phyloP scores from a whole-genome alignment of 2,113 vertebrate genomes.

The Platycercus adscitus region DNA sequence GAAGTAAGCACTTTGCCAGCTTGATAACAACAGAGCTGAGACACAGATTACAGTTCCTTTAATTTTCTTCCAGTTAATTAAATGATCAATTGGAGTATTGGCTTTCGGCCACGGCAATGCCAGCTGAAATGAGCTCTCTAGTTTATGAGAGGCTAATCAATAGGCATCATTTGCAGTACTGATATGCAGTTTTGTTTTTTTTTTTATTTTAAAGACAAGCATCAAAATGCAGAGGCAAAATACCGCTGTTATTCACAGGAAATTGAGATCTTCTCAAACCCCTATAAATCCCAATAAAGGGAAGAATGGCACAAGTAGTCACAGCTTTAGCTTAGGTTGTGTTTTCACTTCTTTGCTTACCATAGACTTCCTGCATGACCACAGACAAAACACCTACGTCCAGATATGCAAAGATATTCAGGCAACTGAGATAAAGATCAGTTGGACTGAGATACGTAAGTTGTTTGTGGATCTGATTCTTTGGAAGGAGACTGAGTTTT shows the following conservation, averaged over 20 bases:
- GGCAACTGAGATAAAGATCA: slow-evolving; percentile 33
- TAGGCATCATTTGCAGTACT: neutral
- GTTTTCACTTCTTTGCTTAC: slow-evolving; percentile 29
- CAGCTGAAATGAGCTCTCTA: neutral
- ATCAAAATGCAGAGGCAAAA: neutral
- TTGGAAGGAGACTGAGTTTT: neutral
- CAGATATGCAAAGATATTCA: neutral
- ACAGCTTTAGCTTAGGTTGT: neutral
- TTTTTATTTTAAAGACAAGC: neutral
- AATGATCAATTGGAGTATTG: slow-evolving; percentile 41
- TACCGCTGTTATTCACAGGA: neutral
- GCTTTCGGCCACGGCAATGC: slow-evolving; percentile 9
- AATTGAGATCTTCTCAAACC: neutral
- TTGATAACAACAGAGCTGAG: slow-evolving; percentile 46
- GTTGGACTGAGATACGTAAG: neutral
- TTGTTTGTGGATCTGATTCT: neutral
- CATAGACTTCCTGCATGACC: slow-evolving; percentile 20
- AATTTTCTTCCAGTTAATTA: slow-evolving; percentile 67
- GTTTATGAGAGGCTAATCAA: slow-evolving; percentile 12
- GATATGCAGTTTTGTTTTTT: accelerated
- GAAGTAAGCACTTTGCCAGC: slow-evolving; percentile 20
- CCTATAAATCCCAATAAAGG: neutral
- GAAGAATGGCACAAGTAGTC: neutral
- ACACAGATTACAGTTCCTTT: slow-evolving; percentile 55
- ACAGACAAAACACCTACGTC: slow-evolving; percentile 24